A percentile compares a stretch with the other conserved stretches of the same genome.
phyloP scores from a whole-genome alignment of 2,888 invertebrate species.

The Branchipolynoe longqiensis region DNA sequence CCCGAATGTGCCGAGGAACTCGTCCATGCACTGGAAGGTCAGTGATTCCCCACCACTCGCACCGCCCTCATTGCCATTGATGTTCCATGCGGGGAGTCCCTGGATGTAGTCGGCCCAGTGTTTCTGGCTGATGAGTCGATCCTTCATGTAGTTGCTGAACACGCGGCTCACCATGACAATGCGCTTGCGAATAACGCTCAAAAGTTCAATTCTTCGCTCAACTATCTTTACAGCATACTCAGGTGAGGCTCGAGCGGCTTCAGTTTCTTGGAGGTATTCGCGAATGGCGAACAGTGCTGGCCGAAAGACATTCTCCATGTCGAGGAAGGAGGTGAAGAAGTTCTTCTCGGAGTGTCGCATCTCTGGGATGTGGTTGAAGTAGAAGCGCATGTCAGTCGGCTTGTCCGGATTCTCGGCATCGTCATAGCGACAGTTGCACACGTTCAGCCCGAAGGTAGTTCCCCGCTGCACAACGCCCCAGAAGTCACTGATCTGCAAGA shows the following conservation, averaged over 20 bases:
- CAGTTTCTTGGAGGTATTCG: slow-evolving; percentile 49
- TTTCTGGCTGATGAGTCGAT: background rate
- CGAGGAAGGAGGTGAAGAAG: slow-evolving; percentile 53
- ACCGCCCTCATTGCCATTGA: slow-evolving; percentile 50
- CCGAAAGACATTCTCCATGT: slow-evolving; percentile 55
- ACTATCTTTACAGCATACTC: slow-evolving; percentile 30
- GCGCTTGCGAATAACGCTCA: background rate
- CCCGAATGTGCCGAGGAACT: slow-evolving; percentile 51
- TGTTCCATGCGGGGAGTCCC: slow-evolving; percentile 46
- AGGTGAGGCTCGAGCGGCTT: background rate
- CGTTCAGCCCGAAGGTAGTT: slow-evolving; percentile 42
- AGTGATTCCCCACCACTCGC: slow-evolving; percentile 53
- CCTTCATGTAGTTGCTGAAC: slow-evolving; percentile 41
- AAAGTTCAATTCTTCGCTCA: slow-evolving; percentile 32
- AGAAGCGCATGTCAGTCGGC: slow-evolving; percentile 47
- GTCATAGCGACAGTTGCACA: slow-evolving; percentile 47
- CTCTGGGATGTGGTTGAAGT: slow-evolving; percentile 21
- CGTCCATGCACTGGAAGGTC: slow-evolving; percentile 44
- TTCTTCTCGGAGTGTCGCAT: slow-evolving; percentile 32
- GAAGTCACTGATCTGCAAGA: slow-evolving; percentile 52
- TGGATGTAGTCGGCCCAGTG: slow-evolving; percentile 49
- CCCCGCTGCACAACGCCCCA: slow-evolving; percentile 38
- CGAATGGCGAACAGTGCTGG: slow-evolving; percentile 18
- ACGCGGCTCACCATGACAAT: slow-evolving; percentile 20
- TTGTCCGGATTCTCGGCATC: background rate